phyloP scores from a whole-genome alignment of 1,140 invertebrate species.

The Drosophila mauritiana region DNA sequence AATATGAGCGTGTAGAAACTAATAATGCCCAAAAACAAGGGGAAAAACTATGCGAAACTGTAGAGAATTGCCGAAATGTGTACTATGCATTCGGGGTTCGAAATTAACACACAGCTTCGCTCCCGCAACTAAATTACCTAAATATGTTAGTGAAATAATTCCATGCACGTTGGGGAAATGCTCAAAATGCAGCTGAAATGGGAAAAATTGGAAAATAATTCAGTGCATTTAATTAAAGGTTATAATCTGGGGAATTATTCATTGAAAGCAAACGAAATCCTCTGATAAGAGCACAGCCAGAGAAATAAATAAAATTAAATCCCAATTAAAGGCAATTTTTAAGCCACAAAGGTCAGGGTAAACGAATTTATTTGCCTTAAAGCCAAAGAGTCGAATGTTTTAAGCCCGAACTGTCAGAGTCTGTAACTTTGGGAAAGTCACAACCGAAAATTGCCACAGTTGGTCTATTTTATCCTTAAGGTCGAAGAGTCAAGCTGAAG shows the following conservation, averaged over 20 bases:
- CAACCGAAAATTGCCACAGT: constrained; percentile 51
- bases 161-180: neutral
- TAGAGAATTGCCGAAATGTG: constrained; percentile 57
- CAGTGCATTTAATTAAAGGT: constrained; percentile 33
- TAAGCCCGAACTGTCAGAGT: constrained; percentile 24
- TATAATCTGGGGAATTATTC: constrained; percentile 31
- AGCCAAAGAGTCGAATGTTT: neutral
- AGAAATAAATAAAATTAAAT: constrained; percentile 17
- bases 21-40: constrained; percentile 43
- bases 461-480: constrained; percentile 36
- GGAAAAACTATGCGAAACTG: neutral
- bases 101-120: constrained; percentile 41
- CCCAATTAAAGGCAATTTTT: constrained; percentile 14
- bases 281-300: neutral
- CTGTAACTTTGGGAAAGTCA: constrained; percentile 10
- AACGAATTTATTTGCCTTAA: constrained; percentile 2
- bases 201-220: constrained; percentile 9
- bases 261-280: constrained; percentile 13
- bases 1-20: constrained; percentile 51
- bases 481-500: constrained; percentile 17
- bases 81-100: constrained; percentile 41
- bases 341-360: constrained; percentile 21
- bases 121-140: constrained; percentile 41
- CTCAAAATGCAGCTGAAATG: neutral
- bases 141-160: constrained; percentile 46